Base-by-base conservation (phyloP, 2,113 vertebrate species). In the Lepus americanus region DNA sequence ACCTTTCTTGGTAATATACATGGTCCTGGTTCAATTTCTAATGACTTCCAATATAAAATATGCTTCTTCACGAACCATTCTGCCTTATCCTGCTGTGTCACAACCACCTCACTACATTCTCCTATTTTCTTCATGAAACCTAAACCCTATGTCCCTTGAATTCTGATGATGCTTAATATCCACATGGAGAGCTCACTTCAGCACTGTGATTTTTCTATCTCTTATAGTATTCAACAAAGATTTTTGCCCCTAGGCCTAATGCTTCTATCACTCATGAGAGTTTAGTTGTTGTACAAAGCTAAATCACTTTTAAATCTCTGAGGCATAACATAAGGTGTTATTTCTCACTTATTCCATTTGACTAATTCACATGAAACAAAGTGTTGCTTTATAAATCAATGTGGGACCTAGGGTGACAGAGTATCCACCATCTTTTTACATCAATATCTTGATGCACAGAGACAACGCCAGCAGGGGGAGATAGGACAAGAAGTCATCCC, bases 391-490 rank as follows among this genome's bases (percentile, higher is more conserved):
- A 6, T 16, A 74, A 86, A 2, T 51, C 4, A 77, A 1, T 36
- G 23, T 67, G 16, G 39, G 25, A 31, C 64, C 72, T 44, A 63
- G 5, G 20, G 39, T 22, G 33, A 66, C 2, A 66, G 4, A 25
- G 0, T 1, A 17, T 23, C 6, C 1, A 39, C 1, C 3, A 22
- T 33, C 17, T 89, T 39, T 9, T 44, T 55, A 72, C 6, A 55
- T 1, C 3, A 84, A 33, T 4, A 44, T 44, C 20, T 79, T 82
- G 33, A 76, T 4, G 69, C 0, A 23, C 1, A 9, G 27, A 49
- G 36, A 36, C 3, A 36, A n/a, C 2, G 0, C 5, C 4, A 13
- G 13, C 33, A 73, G 4, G 9, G 14, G 0, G 36, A 44, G 27
- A 39, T 0, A 20, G 23, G 33, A 8, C 2, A 63, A 73, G 29